Base-by-base conservation (phyloP, 2,797 vertebrate species). In the Microcaecilia unicolor region DNA sequence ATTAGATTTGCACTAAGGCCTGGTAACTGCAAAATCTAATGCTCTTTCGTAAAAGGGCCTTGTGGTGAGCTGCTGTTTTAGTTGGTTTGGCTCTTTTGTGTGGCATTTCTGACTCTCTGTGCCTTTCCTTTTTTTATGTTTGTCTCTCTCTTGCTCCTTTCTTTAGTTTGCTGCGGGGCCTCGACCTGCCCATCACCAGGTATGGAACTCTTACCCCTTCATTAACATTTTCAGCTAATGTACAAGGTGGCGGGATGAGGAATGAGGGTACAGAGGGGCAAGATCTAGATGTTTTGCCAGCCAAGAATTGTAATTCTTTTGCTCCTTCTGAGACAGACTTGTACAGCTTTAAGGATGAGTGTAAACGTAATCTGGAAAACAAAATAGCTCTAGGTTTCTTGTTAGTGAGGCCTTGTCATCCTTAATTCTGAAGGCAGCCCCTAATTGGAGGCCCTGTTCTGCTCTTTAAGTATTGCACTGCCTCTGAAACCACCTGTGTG, bases 141-240 rank as follows among this genome's bases (percentile, higher is more conserved):
- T 82, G 87, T 87, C 83, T 78, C 57, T 76, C 14, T 77, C 64
- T 77, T 64, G 73, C 64, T 64, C 74, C 67, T 77, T 79, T 76
- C 78, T 80, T 69, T 91, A 98, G 93, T 98, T 98, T 88, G 90
- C 92, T 69, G 87, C 93, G 69, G 95, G 92, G 81, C 93, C 95
- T 80, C 90, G 94, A 84, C 91, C 91, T 73, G 86, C 92, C 78
- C 95, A 97, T 84, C 92, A 97, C 81, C 95, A 98, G 95, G 95
- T 98, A 97, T 85, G 58, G 76, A 84, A 78, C n/a, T n/a, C n/a
- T n/a, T n/a, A n/a, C 64, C 77, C 70, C 74, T 76, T 72, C 46
- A 3, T 59, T 74, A 30, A 57, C 56, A 43, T 22, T 57, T 51
- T 58, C 34, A 54, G 62, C 65, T 74, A 62, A 51, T 27, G 34